phyloP scores from a whole-genome alignment of 2,888 invertebrate species.

The Mythimna pallens region DNA sequence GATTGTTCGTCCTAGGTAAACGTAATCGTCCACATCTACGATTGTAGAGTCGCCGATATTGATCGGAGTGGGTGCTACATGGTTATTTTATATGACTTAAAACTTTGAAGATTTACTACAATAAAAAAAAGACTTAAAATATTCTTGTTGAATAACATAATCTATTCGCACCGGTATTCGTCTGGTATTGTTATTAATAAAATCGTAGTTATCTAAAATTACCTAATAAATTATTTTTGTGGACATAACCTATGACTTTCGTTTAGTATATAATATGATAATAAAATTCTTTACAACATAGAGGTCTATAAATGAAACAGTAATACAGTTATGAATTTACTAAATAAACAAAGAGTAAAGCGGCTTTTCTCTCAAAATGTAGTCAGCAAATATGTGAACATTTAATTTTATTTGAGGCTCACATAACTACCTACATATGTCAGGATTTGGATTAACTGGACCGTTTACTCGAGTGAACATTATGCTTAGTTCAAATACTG shows the following conservation, averaged over 20 bases:
- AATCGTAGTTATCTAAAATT: background rate
- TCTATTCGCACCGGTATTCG: background rate
- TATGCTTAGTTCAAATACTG: slow-evolving; percentile 3
- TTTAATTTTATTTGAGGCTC: slow-evolving; percentile 27
- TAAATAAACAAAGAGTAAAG: slow-evolving; percentile 12
- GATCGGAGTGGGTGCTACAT: no score
- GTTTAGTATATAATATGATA: background rate
- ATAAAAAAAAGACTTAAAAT: no score
- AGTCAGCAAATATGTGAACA: slow-evolving; percentile 10
- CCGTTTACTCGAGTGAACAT: background rate
- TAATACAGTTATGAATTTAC: slow-evolving; percentile 5
- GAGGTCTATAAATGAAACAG: background rate
- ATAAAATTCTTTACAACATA: background rate
- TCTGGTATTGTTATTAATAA: background rate
- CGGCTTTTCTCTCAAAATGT: slow-evolving; percentile 9
- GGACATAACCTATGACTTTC: slow-evolving; percentile 29
- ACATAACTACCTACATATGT: slow-evolving; percentile 1
- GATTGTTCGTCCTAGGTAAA: no score
- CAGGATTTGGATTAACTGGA: slow-evolving; percentile 24
- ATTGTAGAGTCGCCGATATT: no score
- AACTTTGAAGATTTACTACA: no score
- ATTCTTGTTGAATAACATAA: background rate
- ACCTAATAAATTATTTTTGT: background rate
- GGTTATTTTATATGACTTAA: no score
- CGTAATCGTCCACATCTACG: no score